phyloP scores from a whole-genome alignment of 2,113 vertebrate species.

The Chaetops frenatus region DNA sequence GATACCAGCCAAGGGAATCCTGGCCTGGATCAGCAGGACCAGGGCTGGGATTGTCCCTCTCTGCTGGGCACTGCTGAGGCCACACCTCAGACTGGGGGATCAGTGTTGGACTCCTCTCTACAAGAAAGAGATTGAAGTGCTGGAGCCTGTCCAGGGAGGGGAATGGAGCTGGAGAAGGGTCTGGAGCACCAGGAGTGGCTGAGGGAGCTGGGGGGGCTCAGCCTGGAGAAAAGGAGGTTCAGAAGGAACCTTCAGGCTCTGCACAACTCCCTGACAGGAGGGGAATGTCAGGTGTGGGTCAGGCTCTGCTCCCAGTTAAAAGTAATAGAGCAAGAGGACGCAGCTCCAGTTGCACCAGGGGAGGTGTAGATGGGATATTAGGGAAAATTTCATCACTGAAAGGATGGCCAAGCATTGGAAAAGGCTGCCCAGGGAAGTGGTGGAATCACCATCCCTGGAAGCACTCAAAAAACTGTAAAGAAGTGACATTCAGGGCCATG shows the following conservation, averaged over 20 bases:
- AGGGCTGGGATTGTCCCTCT: background rate
- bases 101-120: background rate
- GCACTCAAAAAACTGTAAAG: background rate
- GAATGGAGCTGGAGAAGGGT: background rate
- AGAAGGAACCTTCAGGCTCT: background rate
- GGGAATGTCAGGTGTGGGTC: rapidly evolving
- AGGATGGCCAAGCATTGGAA: background rate
- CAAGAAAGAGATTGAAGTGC: background rate
- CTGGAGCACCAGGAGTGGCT: background rate
- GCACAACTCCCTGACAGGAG: background rate
- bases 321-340: background rate
- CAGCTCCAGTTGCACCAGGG: background rate
- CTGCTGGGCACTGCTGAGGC: background rate
- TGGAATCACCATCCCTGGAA: background rate
- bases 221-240: background rate
- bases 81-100: background rate
- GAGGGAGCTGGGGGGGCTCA: background rate
- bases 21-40: background rate
- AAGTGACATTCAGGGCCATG: background rate
- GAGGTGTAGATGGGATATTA: background rate
- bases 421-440: background rate
- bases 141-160: background rate
- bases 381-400: background rate
- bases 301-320: background rate
- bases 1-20: background rate